Conservation (phyloP, 2,113 vertebrate genomes). For the Trogon melanurus region DNA sequence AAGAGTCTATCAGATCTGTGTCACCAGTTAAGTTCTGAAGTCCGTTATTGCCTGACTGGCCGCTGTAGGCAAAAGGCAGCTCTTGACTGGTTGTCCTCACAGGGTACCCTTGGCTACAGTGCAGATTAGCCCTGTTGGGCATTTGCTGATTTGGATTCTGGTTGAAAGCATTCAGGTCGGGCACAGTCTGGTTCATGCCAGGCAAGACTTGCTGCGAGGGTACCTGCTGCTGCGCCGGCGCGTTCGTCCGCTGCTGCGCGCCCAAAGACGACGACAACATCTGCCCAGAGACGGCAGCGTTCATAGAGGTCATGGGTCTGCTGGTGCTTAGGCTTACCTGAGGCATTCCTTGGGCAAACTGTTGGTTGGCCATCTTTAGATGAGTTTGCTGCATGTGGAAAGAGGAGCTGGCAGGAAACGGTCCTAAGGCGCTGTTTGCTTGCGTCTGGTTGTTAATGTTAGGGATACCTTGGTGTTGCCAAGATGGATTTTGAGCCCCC, state of each 20-base stretch:
- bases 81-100: constrained; percentile 88
- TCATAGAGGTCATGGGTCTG: constrained; percentile 84
- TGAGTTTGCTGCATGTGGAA: constrained; percentile 91
- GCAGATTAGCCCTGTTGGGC: constrained; percentile 80
- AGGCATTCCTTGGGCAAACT: constrained; percentile 81
- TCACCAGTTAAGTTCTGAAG: constrained; percentile 86
- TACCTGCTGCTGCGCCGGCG: constrained; percentile 78
- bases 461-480: constrained; percentile 87
- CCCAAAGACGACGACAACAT: constrained; percentile 84
- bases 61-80: constrained; percentile 86
- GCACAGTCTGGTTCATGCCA: constrained; percentile 80
- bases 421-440: constrained; percentile 74
- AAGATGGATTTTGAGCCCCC: constrained; percentile 81
- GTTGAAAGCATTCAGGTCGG: constrained; percentile 87
- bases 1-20: constrained; percentile 91
- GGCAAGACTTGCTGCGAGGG: constrained; percentile 81
- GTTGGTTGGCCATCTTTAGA: constrained; percentile 83
- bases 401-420: constrained; percentile 79
- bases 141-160: constrained; percentile 81
- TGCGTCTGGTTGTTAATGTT: constrained; percentile 81
- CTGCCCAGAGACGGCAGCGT: constrained; percentile 75
- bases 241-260: constrained; percentile 77
- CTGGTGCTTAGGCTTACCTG: constrained; percentile 77
- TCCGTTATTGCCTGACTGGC: constrained; percentile 78
- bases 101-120: constrained; percentile 91